Evolutionary conservation across 2,113 vertebrate species (phyloP).

Genomic region (Bambusicola thoracicus): DNA sequence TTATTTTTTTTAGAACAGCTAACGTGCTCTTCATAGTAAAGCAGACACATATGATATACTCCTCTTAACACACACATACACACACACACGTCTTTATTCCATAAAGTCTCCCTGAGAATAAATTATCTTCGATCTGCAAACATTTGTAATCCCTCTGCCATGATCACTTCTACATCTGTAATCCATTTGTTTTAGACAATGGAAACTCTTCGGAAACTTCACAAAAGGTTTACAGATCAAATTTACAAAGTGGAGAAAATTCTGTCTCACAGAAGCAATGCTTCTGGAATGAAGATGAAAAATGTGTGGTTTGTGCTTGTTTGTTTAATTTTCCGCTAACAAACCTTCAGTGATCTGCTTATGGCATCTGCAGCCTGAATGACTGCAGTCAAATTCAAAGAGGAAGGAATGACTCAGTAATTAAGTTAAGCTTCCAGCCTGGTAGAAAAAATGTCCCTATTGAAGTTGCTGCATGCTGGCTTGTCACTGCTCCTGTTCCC

Average conservation of each 20-base stretch:
- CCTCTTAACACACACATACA: neutral
- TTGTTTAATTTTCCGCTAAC: neutral
- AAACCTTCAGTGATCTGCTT: neutral
- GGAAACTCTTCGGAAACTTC: neutral
- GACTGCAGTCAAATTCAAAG: neutral
- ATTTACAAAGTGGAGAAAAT: neutral
- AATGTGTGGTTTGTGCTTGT: neutral
- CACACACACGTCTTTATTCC: neutral
- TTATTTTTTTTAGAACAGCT: neutral
- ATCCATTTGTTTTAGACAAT: neutral
- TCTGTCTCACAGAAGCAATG: neutral
- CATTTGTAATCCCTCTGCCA: neutral
- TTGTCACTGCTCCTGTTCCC: neutral
- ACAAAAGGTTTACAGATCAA: neutral
- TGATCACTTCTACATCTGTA: neutral
- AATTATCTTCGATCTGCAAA: neutral
- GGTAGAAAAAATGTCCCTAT: neutral
- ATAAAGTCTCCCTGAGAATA: neutral
- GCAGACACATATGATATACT: fast-evolving
- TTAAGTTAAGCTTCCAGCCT: neutral
- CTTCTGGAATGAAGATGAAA: neutral
- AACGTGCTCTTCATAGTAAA: neutral
- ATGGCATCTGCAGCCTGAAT: neutral
- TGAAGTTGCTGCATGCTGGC: neutral
- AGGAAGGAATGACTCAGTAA: neutral